phyloP scores from a whole-genome alignment of 2,797 vertebrate genomes.

The Uromys caudimaculatus region DNA sequence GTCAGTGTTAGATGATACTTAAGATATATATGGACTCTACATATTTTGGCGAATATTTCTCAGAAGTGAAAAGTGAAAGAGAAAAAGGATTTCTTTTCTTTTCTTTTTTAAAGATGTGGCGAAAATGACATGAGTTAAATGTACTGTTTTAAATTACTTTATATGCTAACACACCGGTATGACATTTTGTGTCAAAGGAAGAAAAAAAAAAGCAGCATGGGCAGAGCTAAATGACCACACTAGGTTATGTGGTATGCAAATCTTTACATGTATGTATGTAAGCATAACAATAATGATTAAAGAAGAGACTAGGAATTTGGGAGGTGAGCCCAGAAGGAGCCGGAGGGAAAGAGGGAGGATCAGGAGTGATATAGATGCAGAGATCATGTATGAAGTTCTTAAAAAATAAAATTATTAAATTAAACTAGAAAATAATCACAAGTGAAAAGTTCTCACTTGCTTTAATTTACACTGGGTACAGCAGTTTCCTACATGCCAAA shows the following conservation, averaged over 20 bases:
- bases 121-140: slow-evolving; percentile 7
- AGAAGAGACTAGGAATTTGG: background rate
- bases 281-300: background rate
- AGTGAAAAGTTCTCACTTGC: background rate
- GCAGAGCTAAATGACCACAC: background rate
- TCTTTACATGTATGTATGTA: background rate
- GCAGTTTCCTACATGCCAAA: background rate
- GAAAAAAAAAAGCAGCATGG: background rate
- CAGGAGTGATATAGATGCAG: background rate
- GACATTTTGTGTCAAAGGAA: background rate
- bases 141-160: background rate
- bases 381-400: background rate
- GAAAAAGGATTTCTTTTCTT: background rate
- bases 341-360: background rate
- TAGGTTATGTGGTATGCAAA: background rate
- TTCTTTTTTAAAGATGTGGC: background rate
- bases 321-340: background rate
- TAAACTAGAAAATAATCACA: background rate
- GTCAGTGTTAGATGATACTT: background rate
- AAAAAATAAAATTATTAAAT: background rate
- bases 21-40: background rate
- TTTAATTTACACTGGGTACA: background rate
- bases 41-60: background rate
- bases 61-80: background rate
- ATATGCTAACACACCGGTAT: background rate